These are phyloP conservation scores for Lasius fuliginosus DNA, from an alignment of 2,888 invertebrate genomes.

Conservation along the genomic window DNA sequence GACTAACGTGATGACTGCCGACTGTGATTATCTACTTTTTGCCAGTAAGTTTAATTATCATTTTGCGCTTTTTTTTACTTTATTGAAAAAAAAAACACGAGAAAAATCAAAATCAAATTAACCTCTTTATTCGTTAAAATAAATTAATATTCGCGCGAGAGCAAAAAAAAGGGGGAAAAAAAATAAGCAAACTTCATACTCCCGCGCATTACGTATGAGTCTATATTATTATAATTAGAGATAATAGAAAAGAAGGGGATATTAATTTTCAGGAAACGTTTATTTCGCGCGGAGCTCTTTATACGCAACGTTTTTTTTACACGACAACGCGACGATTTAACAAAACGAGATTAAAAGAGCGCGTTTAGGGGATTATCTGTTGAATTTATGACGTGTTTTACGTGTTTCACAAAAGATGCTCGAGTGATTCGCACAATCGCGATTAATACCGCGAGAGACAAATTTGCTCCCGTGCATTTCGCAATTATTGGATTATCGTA, in stretches of 20 bases:
- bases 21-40: conserved; percentile 25
- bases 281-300: neutral
- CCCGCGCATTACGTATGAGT: neutral
- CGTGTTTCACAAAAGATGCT: neutral
- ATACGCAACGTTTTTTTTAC: neutral
- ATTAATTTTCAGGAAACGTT: neutral
- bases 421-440: conserved; percentile 22
- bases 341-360: conserved; percentile 1
- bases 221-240: neutral
- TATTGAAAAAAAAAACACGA: neutral
- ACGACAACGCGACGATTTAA: neutral
- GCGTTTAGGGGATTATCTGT: neutral
- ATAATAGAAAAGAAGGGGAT: neutral
- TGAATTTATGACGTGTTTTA: conserved; percentile 27
- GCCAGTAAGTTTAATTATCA: neutral
- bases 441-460: conserved; percentile 23
- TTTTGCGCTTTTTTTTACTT: neutral
- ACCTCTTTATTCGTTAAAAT: neutral
- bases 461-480: conserved; percentile 31
- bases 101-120: neutral
- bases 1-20: conserved; percentile 1
- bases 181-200: neutral
- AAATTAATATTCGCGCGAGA: neutral
- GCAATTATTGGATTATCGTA: conserved; percentile 31
- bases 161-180: too few species aligned